Percentiles rank a stretch among this genome's conserved stretches.
These are phyloP conservation scores for Pseudopipra pipra DNA, from an alignment of 2,113 vertebrate genomes.

Conservation along the genomic window DNA sequence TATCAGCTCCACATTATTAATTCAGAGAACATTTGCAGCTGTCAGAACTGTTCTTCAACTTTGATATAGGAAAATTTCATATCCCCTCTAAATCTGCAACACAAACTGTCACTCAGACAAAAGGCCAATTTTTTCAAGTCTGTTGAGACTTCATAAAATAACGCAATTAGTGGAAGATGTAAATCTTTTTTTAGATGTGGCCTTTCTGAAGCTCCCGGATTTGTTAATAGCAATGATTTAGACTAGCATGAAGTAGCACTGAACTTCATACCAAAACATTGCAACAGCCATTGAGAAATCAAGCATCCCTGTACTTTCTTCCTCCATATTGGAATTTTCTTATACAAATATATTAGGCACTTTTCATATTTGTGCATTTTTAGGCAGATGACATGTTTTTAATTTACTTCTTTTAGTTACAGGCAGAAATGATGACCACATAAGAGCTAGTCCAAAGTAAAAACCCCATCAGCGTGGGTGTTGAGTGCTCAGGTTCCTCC, in stretches of 20 bases:
- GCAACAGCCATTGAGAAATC: background rate
- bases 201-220: conserved; percentile 29
- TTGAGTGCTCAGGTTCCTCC: background rate
- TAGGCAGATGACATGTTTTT: background rate
- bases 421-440: background rate
- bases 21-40: conserved; percentile 29
- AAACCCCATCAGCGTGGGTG: rapidly evolving
- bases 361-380: background rate
- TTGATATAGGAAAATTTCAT: conserved; percentile 50
- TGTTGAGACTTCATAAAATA: conserved; percentile 55
- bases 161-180: conserved; percentile 48
- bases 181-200: conserved; percentile 26
- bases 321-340: background rate
- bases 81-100: conserved; percentile 50
- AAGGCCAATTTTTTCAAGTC: conserved; percentile 46
- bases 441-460: background rate
- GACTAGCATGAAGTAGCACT: background rate
- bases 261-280: background rate
- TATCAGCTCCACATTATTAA: conserved; percentile 30
- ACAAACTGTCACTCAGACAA: conserved; percentile 61
- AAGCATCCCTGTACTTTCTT: background rate
- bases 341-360: background rate
- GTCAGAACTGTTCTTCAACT: conserved; percentile 53
- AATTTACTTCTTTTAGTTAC: background rate
- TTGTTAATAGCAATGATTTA: conserved; percentile 39